Evolutionary conservation across 2,797 vertebrate genomes (phyloP), one percentile per base, ranked within the genome.

Genomic region (Gadopsis bispinosus): DNA sequence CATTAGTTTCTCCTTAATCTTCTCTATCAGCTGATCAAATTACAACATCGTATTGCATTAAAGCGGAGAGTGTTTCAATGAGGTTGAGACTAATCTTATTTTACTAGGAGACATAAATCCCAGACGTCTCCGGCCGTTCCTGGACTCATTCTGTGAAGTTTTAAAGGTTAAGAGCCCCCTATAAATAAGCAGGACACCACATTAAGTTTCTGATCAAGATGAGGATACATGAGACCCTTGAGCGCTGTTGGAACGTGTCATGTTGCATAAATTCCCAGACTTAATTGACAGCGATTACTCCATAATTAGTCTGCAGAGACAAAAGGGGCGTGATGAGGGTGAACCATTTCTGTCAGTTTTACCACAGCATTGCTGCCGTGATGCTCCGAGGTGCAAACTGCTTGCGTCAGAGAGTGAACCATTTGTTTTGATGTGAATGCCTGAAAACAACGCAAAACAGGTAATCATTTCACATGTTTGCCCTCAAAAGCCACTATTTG

Each of bases 211-310:
- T 79, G 87, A 91, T 90, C 87, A 83, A 80, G 79, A 91, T 19
- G 80, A 83, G 83, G 83, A 87, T 73, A 69, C 82, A 86, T 4
- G 47, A 80, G 83, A 79, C 89, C 89, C 89, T 63, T 54, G 77
- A 88, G 88, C 69, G 13, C 84, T 35, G 80, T 83, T 62, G 61
- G 80, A 88, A 88, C 53, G 87, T 89, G 91, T 91, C 91, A 88
- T 77, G 89, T 89, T 83, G 88, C 87, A 90, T 90, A 87, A 89
- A 93, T 90, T 86, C 81, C 73, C 66, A 0, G 63, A 78, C 74
- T 87, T 91, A 91, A 92, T 87, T 93, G 91, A 93, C 87, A 88
- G 81, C 72, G 76, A 93, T 93, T 89, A 91, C 83, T 87, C 76
- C 74, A 58, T 91, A 91, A 93, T 94, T 93, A 93, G 88, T 87